Base-by-base conservation (phyloP, 1,140 invertebrate species). In the Tribolium madens region DNA sequence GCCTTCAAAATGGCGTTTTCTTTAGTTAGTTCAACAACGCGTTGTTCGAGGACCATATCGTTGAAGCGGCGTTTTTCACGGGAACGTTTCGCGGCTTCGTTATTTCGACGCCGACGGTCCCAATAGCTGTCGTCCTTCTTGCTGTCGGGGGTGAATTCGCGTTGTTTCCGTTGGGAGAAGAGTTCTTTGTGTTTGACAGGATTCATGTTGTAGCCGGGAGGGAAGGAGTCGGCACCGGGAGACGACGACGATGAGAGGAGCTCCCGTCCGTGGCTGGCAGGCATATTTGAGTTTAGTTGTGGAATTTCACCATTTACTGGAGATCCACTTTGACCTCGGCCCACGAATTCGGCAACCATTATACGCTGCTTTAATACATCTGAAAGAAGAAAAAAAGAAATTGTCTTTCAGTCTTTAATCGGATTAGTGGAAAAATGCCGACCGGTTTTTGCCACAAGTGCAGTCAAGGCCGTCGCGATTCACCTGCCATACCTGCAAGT, bases 111-210 rank as follows among this genome's bases (percentile, higher is more conserved):
- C 46, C 97, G 89, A 21, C 97, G 90, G 86, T 98, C 97, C 97
- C 97, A 99, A 87, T 99, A 99, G 81, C 94, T 95, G 80, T 98
- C 95, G 83, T 99, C 97, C 85, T 99, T 99, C 83, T 97, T 97
- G 85, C 93, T 96, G 82, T 98, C 97, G 0, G 97, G 97, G 68
- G 98, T 98, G 86, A 98, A 98, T 84, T 98, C 97, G 0, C 97
- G 89, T 84, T 98, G 96, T 83, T 98, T 98, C 71, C 97, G 90
- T 81, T 96, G 95, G 10, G 93, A 91, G 84, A 95, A 94, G 75
- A 95, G 88, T 53, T 95, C 93, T 83, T 94, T 94, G 76, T 92
- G 87, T 80, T 92, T 90, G 80, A 91, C 88, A 72, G 83, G 82
- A 57, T 72, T 78, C 77, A 86, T 75, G 14, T 83, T 87, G 73